Evolutionary conservation across 2,797 vertebrate species (phyloP).

Genomic region (Eleutherodactylus coqui): DNA sequence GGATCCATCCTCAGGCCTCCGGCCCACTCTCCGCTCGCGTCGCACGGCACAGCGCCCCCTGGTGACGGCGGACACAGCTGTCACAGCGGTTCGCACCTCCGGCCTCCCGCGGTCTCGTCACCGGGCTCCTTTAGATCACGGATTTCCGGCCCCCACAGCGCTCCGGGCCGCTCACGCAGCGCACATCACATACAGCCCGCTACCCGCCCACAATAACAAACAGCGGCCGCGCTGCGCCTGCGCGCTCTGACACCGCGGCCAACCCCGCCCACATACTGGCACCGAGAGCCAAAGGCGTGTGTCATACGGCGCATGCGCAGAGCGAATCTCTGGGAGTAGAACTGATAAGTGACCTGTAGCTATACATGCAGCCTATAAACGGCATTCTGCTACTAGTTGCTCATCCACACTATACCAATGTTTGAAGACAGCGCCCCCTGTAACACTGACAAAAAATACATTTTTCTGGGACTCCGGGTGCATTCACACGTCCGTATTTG

Average conservation of each 20-base stretch:
- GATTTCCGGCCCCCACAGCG: conserved; percentile 51
- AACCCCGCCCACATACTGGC: conserved; percentile 38
- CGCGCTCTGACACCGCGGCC: not conserved
- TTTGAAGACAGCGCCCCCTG: too few relatives aligned
- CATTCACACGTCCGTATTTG: too few relatives aligned
- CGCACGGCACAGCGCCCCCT: not conserved
- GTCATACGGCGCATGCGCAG: not conserved
- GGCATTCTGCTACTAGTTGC: too few relatives aligned
- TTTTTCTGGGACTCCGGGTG: too few relatives aligned
- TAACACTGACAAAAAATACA: too few relatives aligned
- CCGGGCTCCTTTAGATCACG: not conserved
- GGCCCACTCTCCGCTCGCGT: conserved; percentile 2
- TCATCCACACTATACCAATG: too few relatives aligned
- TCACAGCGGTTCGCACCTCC: not conserved
- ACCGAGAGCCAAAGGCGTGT: not conserved
- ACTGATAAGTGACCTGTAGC: too few relatives aligned
- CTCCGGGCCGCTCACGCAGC: not conserved
- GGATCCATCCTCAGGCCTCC: conserved; percentile 16
- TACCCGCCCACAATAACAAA: conserved; percentile 61
- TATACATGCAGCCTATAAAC: too few relatives aligned
- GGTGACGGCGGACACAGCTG: not conserved
- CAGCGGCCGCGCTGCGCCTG: conserved; percentile 22
- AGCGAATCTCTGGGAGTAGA: not conserved
- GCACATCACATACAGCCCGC: not conserved
- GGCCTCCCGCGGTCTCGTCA: too few relatives aligned